phyloP scores from a whole-genome alignment of 2,113 vertebrate genomes.

The Varanus komodoensis region DNA sequence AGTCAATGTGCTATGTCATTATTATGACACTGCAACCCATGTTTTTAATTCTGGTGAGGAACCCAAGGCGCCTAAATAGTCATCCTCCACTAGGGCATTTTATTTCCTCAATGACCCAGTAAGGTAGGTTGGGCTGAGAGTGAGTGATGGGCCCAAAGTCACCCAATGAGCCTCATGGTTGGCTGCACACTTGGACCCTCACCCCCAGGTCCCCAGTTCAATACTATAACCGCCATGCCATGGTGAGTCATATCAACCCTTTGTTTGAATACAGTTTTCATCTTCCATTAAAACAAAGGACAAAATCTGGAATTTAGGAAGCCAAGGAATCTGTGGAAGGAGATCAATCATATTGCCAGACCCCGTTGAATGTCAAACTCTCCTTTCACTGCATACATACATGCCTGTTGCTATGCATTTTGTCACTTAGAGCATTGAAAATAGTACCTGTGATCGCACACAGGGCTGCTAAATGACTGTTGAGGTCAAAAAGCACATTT shows the following conservation, averaged over 20 bases:
- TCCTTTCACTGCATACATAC: conserved; percentile 32
- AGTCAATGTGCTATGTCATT: too few relatives aligned
- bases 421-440: conserved; percentile 42
- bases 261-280: neutral
- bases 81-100: too few relatives aligned
- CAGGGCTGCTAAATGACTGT: conserved; percentile 40
- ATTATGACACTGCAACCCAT: too few relatives aligned
- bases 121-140: too few relatives aligned
- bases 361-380: conserved; percentile 19
- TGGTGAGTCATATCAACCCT: neutral
- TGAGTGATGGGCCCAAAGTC: too few relatives aligned
- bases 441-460: conserved; percentile 63
- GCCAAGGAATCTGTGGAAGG: neutral
- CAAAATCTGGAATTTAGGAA: neutral
- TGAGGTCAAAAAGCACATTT: conserved; percentile 52
- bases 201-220: too few relatives aligned
- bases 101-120: too few relatives aligned
- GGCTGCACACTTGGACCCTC: too few relatives aligned
- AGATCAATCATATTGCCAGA: neutral
- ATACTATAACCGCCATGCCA: too few relatives aligned
- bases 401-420: conserved; percentile 40
- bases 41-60: too few relatives aligned
- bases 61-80: too few relatives aligned
- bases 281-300: neutral
- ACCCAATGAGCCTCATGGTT: too few relatives aligned